Percentiles rank a stretch among this genome's conserved stretches.
Evolutionary conservation across 2,113 vertebrate genomes (phyloP).

Genomic region (Emydura subglobosa): DNA sequence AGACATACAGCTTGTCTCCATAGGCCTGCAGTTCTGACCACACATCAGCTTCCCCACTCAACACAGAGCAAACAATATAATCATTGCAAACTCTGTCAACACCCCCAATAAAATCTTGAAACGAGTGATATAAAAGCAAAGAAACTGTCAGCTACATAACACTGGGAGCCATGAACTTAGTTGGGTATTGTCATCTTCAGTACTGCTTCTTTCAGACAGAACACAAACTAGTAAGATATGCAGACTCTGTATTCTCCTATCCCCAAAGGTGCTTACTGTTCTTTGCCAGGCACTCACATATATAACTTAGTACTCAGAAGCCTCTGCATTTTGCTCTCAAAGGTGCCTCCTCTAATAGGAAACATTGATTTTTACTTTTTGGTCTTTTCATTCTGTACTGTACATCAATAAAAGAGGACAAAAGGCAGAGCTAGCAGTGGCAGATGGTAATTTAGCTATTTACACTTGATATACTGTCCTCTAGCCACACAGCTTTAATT

Average conservation of each 20-base stretch:
- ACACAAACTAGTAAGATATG: not conserved
- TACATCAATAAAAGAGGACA: not conserved
- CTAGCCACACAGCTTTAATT: not conserved
- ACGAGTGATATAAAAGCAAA: not conserved
- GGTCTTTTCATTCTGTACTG: not conserved
- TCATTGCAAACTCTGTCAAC: not conserved
- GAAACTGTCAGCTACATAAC: not conserved
- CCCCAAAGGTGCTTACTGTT: not conserved
- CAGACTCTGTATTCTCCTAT: not conserved
- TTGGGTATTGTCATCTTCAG: not conserved
- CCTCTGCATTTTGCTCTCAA: not conserved
- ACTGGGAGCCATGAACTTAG: not conserved
- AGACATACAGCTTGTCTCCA: too few relatives aligned
- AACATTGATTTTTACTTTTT: slow-evolving; percentile 5
- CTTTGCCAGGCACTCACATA: not conserved
- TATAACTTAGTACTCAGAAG: not conserved
- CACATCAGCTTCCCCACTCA: not conserved
- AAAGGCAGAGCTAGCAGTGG: not conserved
- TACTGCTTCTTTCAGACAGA: not conserved
- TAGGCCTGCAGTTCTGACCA: too few relatives aligned
- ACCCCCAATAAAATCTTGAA: not conserved
- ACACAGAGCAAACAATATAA: not conserved
- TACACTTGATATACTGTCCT: not conserved
- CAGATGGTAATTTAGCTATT: not conserved
- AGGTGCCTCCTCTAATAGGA: not conserved